Evolutionary conservation across 2,797 vertebrate genomes (phyloP), one percentile per base, ranked within the genome.

Genomic region (Accipiter minullus): DNA sequence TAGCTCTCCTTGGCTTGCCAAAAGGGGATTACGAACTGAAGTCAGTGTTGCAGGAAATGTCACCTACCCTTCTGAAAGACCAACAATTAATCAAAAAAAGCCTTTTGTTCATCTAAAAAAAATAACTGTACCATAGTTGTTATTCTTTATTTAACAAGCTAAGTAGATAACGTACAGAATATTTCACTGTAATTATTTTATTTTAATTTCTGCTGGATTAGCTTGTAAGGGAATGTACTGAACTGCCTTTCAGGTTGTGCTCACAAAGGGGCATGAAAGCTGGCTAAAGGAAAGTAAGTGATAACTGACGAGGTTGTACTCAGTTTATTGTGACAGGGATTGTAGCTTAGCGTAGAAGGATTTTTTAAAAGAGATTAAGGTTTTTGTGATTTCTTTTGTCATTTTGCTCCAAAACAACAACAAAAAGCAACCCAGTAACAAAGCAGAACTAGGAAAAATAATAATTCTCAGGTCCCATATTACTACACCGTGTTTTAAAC

Each of bases 41-140:
- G 79, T 89, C 79, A 96, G 15, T 83, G 47, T 95, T 97, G 89
- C 84, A 96, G 95, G 93, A 97, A 98, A 97, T 95, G 73, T 96
- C 89, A 97, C 95, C 89, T 96, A 31, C 58, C 67, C 73, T 97
- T 93, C 96, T 89, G 59, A 97, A 97, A 92, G 44, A 88, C 71
- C 80, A 95, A 91, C 38, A 95, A 96, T 92, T 93, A 96, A 92
- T 85, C 29, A 81, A 94, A 97, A 93, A 92, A 31, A 7, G 25
- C 6, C 26, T 81, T 96, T 94, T 95, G 59, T 88, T 91, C 32
- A 63, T 47, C 32, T 40, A 32, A 52, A 80, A 80, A 95, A 94
- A 60, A 15, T 19, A 3, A 48, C 15, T n/a, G 56, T 50, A 36
- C 15, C 32, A 29, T 11, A n/a, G 25, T 9, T 31, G 23, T 75